A percentile compares a stretch with the other conserved stretches of the same genome.
These are phyloP conservation scores for Tetramorium simillimum DNA, from an alignment of 1,140 invertebrate species.

Conservation along the genomic window DNA sequence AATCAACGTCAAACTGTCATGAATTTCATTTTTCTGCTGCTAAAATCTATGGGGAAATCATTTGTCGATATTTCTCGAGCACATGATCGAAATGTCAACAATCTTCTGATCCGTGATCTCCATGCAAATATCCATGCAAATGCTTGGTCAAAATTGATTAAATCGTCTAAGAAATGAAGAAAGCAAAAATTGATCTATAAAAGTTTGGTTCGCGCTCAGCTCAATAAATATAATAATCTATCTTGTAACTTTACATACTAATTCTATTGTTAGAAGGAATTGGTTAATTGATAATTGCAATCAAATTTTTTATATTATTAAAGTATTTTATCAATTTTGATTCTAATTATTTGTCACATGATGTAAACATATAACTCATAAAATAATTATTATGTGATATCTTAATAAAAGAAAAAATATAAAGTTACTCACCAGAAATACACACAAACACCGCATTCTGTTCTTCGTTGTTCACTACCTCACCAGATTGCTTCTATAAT, in stretches of 20 bases:
- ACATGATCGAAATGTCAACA: too few relatives aligned
- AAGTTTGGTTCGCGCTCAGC: too few relatives aligned
- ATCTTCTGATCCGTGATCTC: too few relatives aligned
- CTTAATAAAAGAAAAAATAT: neutral
- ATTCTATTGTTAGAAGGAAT: neutral
- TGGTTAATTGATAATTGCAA: neutral
- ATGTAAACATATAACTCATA: neutral
- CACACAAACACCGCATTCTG: conserved; percentile 76
- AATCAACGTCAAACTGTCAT: too few relatives aligned
- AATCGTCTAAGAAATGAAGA: too few relatives aligned
- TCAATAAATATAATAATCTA: neutral
- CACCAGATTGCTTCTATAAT: conserved; percentile 75
- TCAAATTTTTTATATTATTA: neutral
- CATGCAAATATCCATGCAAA: too few relatives aligned
- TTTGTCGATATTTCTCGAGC: too few relatives aligned
- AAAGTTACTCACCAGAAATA: conserved; percentile 75
- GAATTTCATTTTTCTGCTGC: too few relatives aligned
- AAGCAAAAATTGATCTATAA: too few relatives aligned
- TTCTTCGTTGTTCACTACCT: conserved; percentile 72
- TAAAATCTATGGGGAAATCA: too few relatives aligned
- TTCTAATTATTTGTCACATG: too few relatives aligned
- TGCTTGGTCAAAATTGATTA: too few relatives aligned
- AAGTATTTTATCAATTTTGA: neutral
- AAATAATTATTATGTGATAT: neutral
- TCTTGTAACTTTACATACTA: neutral